Conservation (phyloP, 1,140 invertebrate species). For the Bombus superbus region DNA sequence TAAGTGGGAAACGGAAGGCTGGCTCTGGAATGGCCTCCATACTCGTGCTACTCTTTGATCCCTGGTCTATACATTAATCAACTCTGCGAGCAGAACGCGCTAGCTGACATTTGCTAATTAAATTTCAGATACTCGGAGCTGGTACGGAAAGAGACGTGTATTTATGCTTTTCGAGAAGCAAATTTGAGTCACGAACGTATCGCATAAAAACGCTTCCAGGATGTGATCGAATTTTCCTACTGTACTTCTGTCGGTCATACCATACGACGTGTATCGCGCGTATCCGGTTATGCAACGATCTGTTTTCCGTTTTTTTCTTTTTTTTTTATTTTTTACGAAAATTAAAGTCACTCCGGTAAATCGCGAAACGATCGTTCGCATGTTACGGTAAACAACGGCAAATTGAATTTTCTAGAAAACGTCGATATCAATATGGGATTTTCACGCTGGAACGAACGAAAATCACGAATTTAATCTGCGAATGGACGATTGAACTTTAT, state of each 20-base stretch:
- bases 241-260: no score
- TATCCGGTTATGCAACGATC: not conserved
- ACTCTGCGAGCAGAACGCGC: not conserved
- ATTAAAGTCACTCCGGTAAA: not conserved
- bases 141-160: not conserved
- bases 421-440: no score
- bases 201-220: no score
- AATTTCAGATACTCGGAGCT: not conserved
- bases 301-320: not conserved
- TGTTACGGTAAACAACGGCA: not conserved
- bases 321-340: not conserved
- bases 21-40: not conserved
- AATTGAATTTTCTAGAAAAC: conserved; percentile 11
- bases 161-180: not conserved
- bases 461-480: conserved; percentile 12
- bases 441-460: not conserved
- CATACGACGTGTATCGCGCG: not conserved
- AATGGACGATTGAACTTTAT: conserved; percentile 7
- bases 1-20: not conserved
- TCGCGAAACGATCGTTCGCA: not conserved
- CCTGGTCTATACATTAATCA: not conserved
- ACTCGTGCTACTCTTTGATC: not conserved
- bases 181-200: not conserved
- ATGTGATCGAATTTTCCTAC: not conserved
- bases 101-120: not conserved